Percentiles rank a stretch among this genome's conserved stretches.
These are phyloP conservation scores for Rhinatrema bivittatum DNA, from an alignment of 2,797 vertebrate species.

Conservation along the genomic window DNA sequence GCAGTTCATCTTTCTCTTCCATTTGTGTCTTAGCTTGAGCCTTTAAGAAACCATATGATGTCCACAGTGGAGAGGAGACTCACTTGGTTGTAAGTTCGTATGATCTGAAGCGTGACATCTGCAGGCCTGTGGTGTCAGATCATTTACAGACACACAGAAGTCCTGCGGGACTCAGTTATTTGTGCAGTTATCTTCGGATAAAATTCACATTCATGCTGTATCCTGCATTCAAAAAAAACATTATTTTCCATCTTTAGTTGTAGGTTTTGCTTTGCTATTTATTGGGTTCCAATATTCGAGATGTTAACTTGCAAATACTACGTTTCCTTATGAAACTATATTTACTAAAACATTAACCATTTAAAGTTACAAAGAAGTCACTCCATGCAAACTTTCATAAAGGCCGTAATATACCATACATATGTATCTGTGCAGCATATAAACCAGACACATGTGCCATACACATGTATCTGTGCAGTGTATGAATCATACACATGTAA, in stretches of 20 bases:
- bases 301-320: too few relatives aligned
- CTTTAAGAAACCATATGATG: conserved; percentile 49
- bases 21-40: conserved; percentile 25
- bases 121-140: conserved; percentile 43
- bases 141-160: conserved; percentile 37
- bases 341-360: not conserved
- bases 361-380: not conserved
- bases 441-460: too few relatives aligned
- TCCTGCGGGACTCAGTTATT: conserved; percentile 24
- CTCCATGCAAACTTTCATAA: not conserved
- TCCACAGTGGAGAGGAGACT: conserved; percentile 40
- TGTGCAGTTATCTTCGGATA: conserved; percentile 34
- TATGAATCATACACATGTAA: too few relatives aligned
- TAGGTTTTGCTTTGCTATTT: too few relatives aligned
- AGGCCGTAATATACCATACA: too few relatives aligned
- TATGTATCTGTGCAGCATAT: too few relatives aligned
- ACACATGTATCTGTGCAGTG: too few relatives aligned
- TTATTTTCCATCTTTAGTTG: too few relatives aligned
- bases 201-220: conserved; percentile 19
- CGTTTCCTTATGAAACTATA: too few relatives aligned
- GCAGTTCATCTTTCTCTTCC: conserved; percentile 23
- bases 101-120: conserved; percentile 64
- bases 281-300: too few relatives aligned
- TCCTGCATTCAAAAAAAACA: not conserved
- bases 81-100: conserved; percentile 58